phyloP scores from a whole-genome alignment of 1,140 invertebrate species.

The Cataglyphis hispanica region DNA sequence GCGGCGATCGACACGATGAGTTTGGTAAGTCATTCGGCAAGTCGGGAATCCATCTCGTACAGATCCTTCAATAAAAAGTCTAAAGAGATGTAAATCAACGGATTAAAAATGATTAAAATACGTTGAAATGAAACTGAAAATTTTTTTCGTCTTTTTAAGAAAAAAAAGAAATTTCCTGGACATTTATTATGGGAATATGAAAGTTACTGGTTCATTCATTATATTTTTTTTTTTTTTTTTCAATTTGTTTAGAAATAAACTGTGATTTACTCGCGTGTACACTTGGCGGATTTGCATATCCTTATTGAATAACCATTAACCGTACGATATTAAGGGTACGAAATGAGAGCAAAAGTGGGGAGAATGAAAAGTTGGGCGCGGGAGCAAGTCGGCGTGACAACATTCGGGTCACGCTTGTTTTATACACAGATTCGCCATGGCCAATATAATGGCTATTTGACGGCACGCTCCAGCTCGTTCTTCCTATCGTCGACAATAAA shows the following conservation, averaged over 20 bases:
- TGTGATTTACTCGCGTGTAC: background rate
- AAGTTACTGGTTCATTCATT: too few species aligned
- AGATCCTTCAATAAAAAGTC: background rate
- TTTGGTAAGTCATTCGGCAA: conserved; percentile 19
- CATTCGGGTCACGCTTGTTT: conserved; percentile 82
- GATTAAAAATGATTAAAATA: too few species aligned
- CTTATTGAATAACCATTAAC: conserved; percentile 4
- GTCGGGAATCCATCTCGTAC: conserved; percentile 5
- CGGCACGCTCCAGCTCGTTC: conserved; percentile 27
- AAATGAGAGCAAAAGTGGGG: background rate
- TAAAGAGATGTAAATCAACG: background rate
- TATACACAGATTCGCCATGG: conserved; percentile 82
- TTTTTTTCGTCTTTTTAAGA: too few species aligned
- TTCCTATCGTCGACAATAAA: conserved; percentile 77
- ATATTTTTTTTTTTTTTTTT: background rate
- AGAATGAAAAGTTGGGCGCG: conserved; percentile 46
- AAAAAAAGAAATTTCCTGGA: too few species aligned
- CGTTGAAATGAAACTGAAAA: too few species aligned
- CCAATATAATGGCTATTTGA: conserved; percentile 83
- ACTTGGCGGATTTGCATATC: conserved; percentile 14
- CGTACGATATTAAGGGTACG: conserved; percentile 67
- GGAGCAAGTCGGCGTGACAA: conserved; percentile 78
- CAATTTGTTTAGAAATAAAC: too few species aligned
- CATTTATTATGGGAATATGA: too few species aligned
- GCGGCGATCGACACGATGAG: conserved; percentile 50